phyloP scores from a whole-genome alignment of 2,888 invertebrate genomes.

The Empis livida region DNA sequence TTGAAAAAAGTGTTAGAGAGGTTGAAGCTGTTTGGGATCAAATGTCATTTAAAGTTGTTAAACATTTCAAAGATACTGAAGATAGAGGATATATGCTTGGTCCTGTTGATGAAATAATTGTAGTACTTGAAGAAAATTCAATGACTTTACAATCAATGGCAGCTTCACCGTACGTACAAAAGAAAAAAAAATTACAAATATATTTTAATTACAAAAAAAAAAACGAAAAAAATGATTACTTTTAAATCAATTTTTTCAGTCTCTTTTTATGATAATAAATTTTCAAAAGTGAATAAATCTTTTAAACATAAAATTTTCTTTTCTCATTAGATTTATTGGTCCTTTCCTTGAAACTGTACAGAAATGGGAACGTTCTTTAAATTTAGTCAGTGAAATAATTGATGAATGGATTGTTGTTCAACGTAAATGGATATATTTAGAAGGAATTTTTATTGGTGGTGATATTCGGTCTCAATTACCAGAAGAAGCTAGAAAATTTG shows the following conservation, averaged over 20 bases:
- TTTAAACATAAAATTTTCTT: not conserved
- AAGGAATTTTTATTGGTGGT: conserved; percentile 83
- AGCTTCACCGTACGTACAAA: conserved; percentile 53
- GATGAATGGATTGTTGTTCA: conserved; percentile 81
- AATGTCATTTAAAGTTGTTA: conserved; percentile 49
- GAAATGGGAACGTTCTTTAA: conserved; percentile 71
- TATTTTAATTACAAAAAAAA: not conserved
- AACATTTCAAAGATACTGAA: conserved; percentile 57
- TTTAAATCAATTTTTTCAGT: not conserved
- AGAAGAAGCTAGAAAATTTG: conserved; percentile 82
- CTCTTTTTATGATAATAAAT: not conserved
- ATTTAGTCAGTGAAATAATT: conserved; percentile 70
- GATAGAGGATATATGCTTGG: conserved; percentile 67
- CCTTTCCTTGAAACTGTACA: conserved; percentile 74
- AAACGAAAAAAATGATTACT: not conserved
- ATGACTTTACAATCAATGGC: conserved; percentile 88
- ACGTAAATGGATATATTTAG: conserved; percentile 82
- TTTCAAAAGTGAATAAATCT: too few species aligned
- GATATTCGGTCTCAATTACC: conserved; percentile 79
- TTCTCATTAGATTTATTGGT: conserved; percentile 57
- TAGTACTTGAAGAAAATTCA: conserved; percentile 74
- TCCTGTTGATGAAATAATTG: conserved; percentile 68
- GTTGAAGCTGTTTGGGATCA: conserved; percentile 62
- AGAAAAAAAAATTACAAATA: not conserved
- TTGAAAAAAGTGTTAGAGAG: conserved; percentile 76